Evolutionary conservation across 2,113 vertebrate species (phyloP).

Genomic region (Bubo scandiacus): DNA sequence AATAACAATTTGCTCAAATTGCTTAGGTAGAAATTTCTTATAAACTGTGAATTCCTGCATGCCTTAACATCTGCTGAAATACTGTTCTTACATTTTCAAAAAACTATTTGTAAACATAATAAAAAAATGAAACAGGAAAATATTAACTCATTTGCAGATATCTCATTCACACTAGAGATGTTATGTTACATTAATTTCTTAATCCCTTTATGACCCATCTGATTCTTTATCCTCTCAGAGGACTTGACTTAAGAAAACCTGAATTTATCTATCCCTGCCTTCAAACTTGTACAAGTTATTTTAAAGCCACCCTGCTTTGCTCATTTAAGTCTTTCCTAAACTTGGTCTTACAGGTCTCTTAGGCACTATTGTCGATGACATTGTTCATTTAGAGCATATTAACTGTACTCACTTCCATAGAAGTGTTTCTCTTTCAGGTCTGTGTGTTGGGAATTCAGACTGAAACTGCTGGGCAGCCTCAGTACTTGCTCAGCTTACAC

Average conservation of each 20-base stretch:
- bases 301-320: not conserved
- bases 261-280: not conserved
- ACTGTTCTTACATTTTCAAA: not conserved
- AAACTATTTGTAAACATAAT: not conserved
- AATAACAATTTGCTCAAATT: not conserved
- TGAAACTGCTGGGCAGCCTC: not conserved
- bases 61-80: not conserved
- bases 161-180: not conserved
- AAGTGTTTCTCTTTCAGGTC: not conserved
- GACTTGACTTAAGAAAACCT: not conserved
- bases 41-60: not conserved
- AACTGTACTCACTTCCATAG: not conserved
- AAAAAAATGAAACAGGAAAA: not conserved
- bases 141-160: not conserved
- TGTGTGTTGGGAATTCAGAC: not conserved
- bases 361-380: not conserved
- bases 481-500: not conserved
- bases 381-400: not conserved
- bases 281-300: not conserved
- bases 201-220: not conserved
- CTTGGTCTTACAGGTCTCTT: not conserved
- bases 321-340: not conserved
- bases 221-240: not conserved
- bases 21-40: not conserved
- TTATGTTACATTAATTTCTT: not conserved